These are phyloP conservation scores for Cyclura pinguis DNA, from an alignment of 2,797 vertebrate genomes.

Conservation along the genomic window DNA sequence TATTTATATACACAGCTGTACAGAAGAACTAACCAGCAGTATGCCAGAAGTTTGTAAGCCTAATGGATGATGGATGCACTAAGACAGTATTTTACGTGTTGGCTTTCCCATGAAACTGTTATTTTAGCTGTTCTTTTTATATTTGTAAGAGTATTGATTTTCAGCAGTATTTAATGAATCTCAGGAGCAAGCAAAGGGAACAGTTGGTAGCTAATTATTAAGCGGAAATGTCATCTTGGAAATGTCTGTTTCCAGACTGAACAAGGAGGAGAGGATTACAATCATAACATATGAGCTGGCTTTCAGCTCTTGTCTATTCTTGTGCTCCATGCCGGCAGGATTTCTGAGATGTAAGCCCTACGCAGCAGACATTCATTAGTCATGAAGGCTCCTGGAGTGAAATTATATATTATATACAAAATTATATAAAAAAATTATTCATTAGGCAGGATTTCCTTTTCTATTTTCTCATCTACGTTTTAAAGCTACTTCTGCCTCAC, in stretches of 20 bases:
- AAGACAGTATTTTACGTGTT: slow-evolving; percentile 37
- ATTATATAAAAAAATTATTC: background rate
- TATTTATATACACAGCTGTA: slow-evolving; percentile 33
- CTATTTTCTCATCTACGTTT: background rate
- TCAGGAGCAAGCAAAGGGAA: slow-evolving; percentile 7
- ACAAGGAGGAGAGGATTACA: background rate
- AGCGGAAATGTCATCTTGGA: slow-evolving; percentile 17
- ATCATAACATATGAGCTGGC: background rate
- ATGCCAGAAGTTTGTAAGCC: slow-evolving; percentile 21
- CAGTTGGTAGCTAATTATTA: slow-evolving; percentile 7
- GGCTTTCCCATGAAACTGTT: slow-evolving; percentile 35
- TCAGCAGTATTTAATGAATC: slow-evolving; percentile 36
- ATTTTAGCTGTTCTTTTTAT: slow-evolving; percentile 41
- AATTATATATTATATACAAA: background rate
- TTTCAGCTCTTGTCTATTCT: background rate
- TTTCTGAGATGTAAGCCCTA: background rate
- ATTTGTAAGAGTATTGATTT: slow-evolving; percentile 22
- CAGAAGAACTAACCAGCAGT: slow-evolving; percentile 28
- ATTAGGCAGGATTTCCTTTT: background rate
- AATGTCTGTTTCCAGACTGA: background rate
- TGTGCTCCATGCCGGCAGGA: background rate
- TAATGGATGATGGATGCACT: slow-evolving; percentile 32
- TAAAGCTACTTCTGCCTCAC: background rate
- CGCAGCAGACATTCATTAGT: background rate
- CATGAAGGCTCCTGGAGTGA: background rate